Conservation (phyloP, 2,888 invertebrate genomes). For the Ernsta delagoae region DNA sequence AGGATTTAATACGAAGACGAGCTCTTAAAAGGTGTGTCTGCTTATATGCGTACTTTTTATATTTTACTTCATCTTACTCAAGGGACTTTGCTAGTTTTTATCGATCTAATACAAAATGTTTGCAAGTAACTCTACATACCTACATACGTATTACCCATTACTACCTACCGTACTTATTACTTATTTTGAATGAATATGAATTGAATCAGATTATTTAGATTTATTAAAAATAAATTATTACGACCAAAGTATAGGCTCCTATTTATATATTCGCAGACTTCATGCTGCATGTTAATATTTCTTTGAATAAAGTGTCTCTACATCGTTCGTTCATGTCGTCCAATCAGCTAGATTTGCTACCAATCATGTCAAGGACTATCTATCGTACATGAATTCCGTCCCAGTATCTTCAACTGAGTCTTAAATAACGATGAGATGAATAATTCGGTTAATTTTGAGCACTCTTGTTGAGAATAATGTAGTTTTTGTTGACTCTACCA, state of each 20-base stretch:
- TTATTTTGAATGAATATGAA: too few species aligned
- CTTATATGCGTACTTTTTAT: too few species aligned
- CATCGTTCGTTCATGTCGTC: constrained; percentile 16
- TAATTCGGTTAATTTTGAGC: background rate
- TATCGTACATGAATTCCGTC: background rate
- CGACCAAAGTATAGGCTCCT: too few species aligned
- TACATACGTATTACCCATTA: too few species aligned
- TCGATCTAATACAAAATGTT: background rate
- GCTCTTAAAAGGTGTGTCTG: too few species aligned
- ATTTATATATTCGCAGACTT: background rate
- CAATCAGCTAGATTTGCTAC: background rate
- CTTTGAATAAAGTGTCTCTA: background rate
- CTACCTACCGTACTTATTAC: too few species aligned
- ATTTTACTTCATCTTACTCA: too few species aligned
- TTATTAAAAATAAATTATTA: too few species aligned
- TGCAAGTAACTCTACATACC: too few species aligned
- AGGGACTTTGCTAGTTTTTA: too few species aligned
- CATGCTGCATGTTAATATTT: background rate
- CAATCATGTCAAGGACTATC: background rate
- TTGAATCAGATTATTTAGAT: too few species aligned
- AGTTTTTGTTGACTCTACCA: background rate
- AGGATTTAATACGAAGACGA: background rate
- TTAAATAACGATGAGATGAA: background rate
- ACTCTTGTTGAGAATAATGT: background rate
- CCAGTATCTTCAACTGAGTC: background rate